These are phyloP conservation scores for Alauda arvensis DNA, from an alignment of 2,797 vertebrate species.

Conservation along the genomic window DNA sequence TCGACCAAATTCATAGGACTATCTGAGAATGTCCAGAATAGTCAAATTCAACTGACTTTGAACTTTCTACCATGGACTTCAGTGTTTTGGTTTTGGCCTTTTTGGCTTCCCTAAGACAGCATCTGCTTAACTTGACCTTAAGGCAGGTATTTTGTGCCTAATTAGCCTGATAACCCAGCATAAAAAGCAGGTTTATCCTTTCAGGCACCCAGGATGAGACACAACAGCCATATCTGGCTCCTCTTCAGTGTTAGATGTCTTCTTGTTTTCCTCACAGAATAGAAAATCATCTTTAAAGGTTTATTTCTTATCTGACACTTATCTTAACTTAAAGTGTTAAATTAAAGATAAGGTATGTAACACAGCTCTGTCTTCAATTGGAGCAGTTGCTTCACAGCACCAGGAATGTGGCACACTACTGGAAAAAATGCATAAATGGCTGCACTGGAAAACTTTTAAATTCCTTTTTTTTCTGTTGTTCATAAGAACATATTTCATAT, in stretches of 20 bases:
- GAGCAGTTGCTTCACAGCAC: not conserved
- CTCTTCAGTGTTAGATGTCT: not conserved
- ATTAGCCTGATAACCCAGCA: not conserved
- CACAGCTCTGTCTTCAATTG: not conserved
- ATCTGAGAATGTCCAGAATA: not conserved
- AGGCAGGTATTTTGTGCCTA: not conserved
- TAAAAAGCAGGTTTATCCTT: not conserved
- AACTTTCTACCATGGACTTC: not conserved
- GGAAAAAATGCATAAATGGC: not conserved
- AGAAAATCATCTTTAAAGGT: not conserved
- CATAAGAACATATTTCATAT: not conserved
- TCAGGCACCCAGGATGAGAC: not conserved
- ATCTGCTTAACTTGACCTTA: not conserved
- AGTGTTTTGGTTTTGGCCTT: not conserved
- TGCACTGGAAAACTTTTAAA: not conserved
- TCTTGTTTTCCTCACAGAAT: not conserved
- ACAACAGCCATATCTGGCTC: not conserved
- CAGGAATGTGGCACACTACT: not conserved
- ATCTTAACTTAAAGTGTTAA: not conserved
- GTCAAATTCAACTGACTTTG: not conserved
- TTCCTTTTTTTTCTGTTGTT: not conserved
- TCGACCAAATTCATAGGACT: not conserved
- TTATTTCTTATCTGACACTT: not conserved
- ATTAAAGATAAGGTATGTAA: not conserved
- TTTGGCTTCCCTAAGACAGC: not conserved